These are phyloP conservation scores for Bubo scandiacus DNA, from an alignment of 2,113 vertebrate species.

Conservation along the genomic window DNA sequence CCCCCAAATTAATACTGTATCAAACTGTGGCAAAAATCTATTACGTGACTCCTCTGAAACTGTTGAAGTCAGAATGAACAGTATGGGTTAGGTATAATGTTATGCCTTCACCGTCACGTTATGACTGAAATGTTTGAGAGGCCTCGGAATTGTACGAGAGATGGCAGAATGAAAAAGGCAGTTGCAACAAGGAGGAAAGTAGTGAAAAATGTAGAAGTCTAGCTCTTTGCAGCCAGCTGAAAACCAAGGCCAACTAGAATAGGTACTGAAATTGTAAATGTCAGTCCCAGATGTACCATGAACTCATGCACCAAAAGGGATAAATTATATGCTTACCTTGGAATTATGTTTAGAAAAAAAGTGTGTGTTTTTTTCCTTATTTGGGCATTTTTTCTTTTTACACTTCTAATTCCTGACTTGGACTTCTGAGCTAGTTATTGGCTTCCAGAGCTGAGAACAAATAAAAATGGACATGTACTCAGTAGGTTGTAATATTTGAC, in stretches of 20 bases:
- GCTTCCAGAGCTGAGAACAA: neutral
- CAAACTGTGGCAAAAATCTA: neutral
- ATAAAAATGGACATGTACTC: neutral
- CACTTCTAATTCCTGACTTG: neutral
- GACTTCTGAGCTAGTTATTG: neutral
- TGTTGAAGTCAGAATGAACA: neutral
- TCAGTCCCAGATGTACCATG: neutral
- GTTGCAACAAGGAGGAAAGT: neutral
- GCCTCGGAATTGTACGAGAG: neutral
- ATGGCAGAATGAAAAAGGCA: neutral
- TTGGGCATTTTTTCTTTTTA: neutral
- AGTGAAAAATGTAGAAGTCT: neutral
- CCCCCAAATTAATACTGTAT: neutral
- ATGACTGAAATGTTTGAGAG: neutral
- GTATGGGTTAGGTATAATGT: neutral
- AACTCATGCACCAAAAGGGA: neutral
- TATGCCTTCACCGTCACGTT: neutral
- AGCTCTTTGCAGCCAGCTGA: neutral
- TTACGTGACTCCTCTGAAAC: neutral
- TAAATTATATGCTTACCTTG: neutral
- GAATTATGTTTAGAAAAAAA: neutral
- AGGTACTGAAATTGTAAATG: neutral
- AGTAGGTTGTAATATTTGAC: neutral
- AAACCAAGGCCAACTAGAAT: neutral
- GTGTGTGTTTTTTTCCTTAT: rapidly evolving